These are phyloP conservation scores for Agrotis ipsilon DNA, from an alignment of 2,888 invertebrate genomes.

Conservation along the genomic window DNA sequence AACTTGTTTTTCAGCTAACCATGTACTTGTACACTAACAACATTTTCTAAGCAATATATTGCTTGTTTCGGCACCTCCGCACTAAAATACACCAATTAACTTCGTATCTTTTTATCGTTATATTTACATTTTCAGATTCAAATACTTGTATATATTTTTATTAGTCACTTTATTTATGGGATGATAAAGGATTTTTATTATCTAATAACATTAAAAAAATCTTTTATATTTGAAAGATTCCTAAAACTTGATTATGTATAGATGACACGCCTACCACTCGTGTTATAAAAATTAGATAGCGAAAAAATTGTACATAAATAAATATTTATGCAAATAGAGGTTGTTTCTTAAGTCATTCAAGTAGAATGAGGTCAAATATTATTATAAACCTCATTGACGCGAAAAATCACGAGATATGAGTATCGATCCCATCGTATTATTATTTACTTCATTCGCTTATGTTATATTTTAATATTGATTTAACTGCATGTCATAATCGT, in stretches of 20 bases:
- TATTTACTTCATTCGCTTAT: conserved; percentile 20
- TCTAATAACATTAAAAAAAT: background rate
- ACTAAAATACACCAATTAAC: conserved; percentile 37
- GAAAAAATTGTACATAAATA: conserved; percentile 24
- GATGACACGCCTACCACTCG: conserved; percentile 15
- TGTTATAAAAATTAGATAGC: conserved; percentile 20
- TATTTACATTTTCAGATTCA: conserved; percentile 20
- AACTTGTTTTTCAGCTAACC: conserved; percentile 53
- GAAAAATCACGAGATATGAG: conserved; percentile 15
- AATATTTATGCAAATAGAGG: conserved; percentile 32
- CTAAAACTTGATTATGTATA: conserved; percentile 20
- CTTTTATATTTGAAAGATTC: conserved; percentile 30
- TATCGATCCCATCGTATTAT: conserved; percentile 3
- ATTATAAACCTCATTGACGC: background rate
- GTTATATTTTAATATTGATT: conserved; percentile 4
- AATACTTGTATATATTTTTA: conserved; percentile 29
- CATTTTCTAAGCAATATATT: conserved; percentile 60
- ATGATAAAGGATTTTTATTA: conserved; percentile 8
- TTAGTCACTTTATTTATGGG: conserved; percentile 31
- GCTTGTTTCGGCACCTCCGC: conserved; percentile 57
- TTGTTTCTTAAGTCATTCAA: conserved; percentile 27
- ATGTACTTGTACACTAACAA: conserved; percentile 42
- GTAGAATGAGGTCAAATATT: conserved; percentile 13
- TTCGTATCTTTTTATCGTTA: conserved; percentile 24
- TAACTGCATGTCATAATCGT: conserved; percentile 26